Conservation (phyloP, 1,140 invertebrate genomes). For the Antheraea pernyi region DNA sequence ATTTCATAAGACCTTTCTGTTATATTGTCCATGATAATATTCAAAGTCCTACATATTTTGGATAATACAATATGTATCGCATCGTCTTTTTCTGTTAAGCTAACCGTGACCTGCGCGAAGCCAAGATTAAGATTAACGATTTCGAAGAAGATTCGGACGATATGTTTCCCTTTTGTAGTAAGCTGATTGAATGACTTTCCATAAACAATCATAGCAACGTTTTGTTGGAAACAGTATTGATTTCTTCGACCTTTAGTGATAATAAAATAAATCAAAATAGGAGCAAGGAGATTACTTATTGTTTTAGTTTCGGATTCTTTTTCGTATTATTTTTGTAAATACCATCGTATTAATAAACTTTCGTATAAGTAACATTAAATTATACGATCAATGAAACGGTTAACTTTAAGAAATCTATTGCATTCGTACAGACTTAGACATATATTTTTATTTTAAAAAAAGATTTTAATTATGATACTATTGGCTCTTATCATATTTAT, state of each 20-base stretch:
- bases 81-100: conserved; percentile 23
- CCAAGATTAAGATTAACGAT: conserved; percentile 67
- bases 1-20: neutral
- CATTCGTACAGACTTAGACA: no score
- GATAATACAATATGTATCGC: conserved; percentile 14
- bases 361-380: no score
- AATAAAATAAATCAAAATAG: neutral
- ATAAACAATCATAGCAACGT: conserved; percentile 60
- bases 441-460: no score
- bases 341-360: no score
- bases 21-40: neutral
- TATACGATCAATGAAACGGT: no score
- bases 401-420: no score
- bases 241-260: conserved; percentile 13
- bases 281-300: neutral
- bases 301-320: neutral
- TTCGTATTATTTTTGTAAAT: neutral
- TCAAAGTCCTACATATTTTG: conserved; percentile 4
- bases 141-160: conserved; percentile 45
- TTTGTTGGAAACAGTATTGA: conserved; percentile 19
- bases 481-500: no score
- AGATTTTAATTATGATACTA: no score
- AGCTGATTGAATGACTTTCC: conserved; percentile 69
- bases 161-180: conserved; percentile 57
- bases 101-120: conserved; percentile 55